Percentiles rank a stretch among this genome's conserved stretches.
phyloP scores from a whole-genome alignment of 2,888 invertebrate genomes.

The Teinopalpus imperialis region DNA sequence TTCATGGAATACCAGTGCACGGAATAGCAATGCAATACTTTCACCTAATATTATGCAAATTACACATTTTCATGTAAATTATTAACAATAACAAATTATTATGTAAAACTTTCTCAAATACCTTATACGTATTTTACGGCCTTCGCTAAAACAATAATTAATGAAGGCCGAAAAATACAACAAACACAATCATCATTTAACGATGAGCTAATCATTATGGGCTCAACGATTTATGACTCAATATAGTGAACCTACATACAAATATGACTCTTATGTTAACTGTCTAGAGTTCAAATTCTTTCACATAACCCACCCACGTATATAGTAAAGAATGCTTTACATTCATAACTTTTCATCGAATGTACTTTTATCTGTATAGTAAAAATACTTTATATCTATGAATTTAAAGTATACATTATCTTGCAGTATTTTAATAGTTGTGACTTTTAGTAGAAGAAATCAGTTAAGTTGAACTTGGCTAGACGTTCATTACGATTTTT shows the following conservation, averaged over 20 bases:
- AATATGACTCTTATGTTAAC: slow-evolving; percentile 27
- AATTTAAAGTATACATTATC: slow-evolving; percentile 3
- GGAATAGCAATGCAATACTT: too few relatives aligned
- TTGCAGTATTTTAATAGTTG: not conserved
- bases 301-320: slow-evolving; percentile 30
- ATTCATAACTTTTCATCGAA: slow-evolving; percentile 27
- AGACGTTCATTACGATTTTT: slow-evolving; percentile 11
- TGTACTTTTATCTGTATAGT: slow-evolving; percentile 5
- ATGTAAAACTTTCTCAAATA: too few relatives aligned
- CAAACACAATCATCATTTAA: not conserved
- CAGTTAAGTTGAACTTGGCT: slow-evolving; percentile 14
- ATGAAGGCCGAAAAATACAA: not conserved
- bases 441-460: not conserved
- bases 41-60: too few relatives aligned
- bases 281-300: slow-evolving; percentile 37
- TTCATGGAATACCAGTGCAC: too few relatives aligned
- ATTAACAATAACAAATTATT: too few relatives aligned
- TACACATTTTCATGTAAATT: too few relatives aligned
- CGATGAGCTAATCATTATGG: slow-evolving; percentile 21
- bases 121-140: too few relatives aligned
- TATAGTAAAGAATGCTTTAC: slow-evolving; percentile 40
- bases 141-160: not conserved
- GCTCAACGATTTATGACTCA: slow-evolving; percentile 30
- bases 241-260: slow-evolving; percentile 13
- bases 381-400: slow-evolving; percentile 12